Evolutionary conservation across 2,888 invertebrate genomes (phyloP), one percentile per base, ranked within the genome.

Genomic region (Chrysomela aeneicollis): DNA sequence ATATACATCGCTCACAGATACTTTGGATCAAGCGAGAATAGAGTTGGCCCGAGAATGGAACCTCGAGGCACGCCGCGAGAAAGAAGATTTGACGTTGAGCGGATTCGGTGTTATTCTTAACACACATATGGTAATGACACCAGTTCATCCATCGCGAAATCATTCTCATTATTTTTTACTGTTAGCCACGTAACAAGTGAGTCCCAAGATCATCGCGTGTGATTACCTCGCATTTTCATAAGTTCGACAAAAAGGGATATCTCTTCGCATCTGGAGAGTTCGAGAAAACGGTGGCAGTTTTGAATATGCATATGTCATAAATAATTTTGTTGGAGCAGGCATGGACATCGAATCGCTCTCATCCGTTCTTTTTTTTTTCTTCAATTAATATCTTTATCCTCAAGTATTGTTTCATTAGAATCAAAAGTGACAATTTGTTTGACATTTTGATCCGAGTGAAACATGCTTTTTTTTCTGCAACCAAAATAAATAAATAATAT

Each of bases 71-170:
- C n/a, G n/a, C n/a, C n/a, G n/a, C n/a, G n/a, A n/a, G n/a, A n/a
- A n/a, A n/a, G n/a, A 4, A 42, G 42, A 42, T 3, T 42, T 42
- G 3, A 15, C 3, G n/a, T 15, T 42, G n/a, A 1, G 42, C 42
- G 42, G 42, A 42, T 2, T 2, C 2, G 2, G n/a, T 3, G 15
- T 42, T 15, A 15, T 2, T 6, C 26, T 17, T 26, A 57, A 57
- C 46, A 57, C 46, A 71, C 37, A 71, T 69, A 71, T 71, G 69
- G 49, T 68, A 70, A 71, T 66, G 65, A 67, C 67, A 60, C 22
- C 57, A 35, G 61, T 64, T 64, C 61, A 61, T 58, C 61, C 58
- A 58, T 64, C 61, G 58, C 61, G 53, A 64, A 61, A 64, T 51
- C 57, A 64, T 53, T 52, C 61, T 64, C 64, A 58, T 64, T 64